Percentiles rank a stretch among this genome's conserved stretches.
Conservation (phyloP, 2,888 invertebrate genomes). For the Mystacides longicornis region DNA sequence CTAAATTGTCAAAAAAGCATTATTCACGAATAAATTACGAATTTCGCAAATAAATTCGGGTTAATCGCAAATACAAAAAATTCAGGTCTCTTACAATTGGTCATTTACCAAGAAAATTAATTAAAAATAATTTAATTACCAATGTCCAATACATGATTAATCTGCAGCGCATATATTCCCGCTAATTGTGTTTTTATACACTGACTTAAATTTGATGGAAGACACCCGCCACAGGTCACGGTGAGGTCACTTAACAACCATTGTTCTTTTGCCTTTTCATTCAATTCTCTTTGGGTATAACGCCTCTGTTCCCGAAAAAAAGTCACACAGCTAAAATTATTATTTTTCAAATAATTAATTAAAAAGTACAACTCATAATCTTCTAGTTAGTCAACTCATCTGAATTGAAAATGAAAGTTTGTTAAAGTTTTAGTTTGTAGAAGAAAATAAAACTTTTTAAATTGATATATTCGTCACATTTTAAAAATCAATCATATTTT, state of each 20-base stretch:
- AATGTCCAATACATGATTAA: slow-evolving; percentile 54
- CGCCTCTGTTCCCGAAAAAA: slow-evolving; percentile 46
- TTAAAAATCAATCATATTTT: not conserved
- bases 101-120: no score
- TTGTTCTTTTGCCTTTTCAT: slow-evolving; percentile 54
- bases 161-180: slow-evolving; percentile 55
- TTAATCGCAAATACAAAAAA: no score
- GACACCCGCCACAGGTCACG: slow-evolving; percentile 53
- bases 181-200: slow-evolving; percentile 42
- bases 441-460: not conserved
- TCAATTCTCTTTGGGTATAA: slow-evolving; percentile 43
- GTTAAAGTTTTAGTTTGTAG: not conserved
- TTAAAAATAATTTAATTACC: slow-evolving; percentile 34
- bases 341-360: not conserved
- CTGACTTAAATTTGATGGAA: slow-evolving; percentile 49
- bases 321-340: slow-evolving; percentile 43
- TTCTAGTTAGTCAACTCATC: not conserved
- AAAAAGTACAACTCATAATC: not conserved
- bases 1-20: no score
- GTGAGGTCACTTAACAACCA: slow-evolving; percentile 59
- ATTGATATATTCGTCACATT: no score
- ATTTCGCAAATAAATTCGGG: no score
- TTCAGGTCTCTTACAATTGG: no score
- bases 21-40: no score
- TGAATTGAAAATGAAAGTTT: not conserved